Conservation (phyloP, 1,140 invertebrate species). For the Diachasmimorpha longicaudata region DNA sequence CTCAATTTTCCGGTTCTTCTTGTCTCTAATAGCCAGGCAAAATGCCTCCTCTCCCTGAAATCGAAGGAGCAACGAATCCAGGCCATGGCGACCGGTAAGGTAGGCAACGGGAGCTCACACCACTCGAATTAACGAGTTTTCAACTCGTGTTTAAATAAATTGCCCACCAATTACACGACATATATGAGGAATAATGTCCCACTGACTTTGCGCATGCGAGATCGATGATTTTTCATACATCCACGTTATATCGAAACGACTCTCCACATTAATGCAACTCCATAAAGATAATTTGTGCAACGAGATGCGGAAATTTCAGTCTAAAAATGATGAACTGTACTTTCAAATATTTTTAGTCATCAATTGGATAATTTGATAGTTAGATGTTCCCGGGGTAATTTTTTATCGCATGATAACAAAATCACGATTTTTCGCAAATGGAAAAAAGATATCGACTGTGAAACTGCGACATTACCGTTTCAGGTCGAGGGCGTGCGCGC, state of each 20-base stretch:
- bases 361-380: neutral
- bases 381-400: neutral
- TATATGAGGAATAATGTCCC: slow-evolving; percentile 26
- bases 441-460: slow-evolving; percentile 53
- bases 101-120: slow-evolving; percentile 38
- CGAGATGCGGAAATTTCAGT: too few species aligned
- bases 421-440: neutral
- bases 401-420: neutral
- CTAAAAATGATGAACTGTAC: too few species aligned
- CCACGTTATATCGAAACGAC: too few species aligned
- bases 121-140: slow-evolving; percentile 40
- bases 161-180: slow-evolving; percentile 40
- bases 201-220: slow-evolving; percentile 14
- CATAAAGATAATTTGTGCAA: neutral
- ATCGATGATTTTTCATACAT: slow-evolving; percentile 19
- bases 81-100: slow-evolving; percentile 51
- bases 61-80: neutral
- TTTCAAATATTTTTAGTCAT: neutral
- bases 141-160: slow-evolving; percentile 48
- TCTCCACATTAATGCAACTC: neutral
- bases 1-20: neutral
- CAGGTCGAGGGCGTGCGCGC: slow-evolving; percentile 44
- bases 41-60: neutral
- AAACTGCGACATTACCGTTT: slow-evolving; percentile 36
- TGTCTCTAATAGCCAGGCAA: neutral